Base-by-base conservation (phyloP, 1,140 invertebrate species). In the Muscidifurax raptorellus region DNA sequence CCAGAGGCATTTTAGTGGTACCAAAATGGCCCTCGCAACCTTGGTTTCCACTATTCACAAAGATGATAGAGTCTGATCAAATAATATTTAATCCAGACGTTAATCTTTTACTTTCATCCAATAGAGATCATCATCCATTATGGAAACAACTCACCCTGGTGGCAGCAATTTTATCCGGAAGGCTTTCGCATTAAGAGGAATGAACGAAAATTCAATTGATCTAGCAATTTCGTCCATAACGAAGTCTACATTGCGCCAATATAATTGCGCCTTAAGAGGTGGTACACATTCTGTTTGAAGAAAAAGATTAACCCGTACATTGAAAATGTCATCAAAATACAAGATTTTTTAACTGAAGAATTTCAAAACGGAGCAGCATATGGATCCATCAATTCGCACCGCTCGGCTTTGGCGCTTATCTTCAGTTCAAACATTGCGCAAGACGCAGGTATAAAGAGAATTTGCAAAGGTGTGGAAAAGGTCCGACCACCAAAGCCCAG, bases 1-100 rank as follows among this genome's bases (percentile, higher is more conserved):
- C 88, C 0, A 27, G 28, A 12, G 89, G 86, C 3, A 86, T 90
- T 85, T n/a, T 88, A 6, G 82, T 86, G 30, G 84, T 87, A 25
- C 86, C 87, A 22, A 44, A 69, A 27, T 89, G 88, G 88, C 59
- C 85, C 25, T 64, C 87, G 32, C 86, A 89, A 74, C 84, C 78
- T 6, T 91, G 89, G 89, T 91, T 83, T 67, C 90, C 90, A 6
- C 18, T 88, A 4, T 83, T 87, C 47, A 81, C 72, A 32, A 69
- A 36, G 5, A 52, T 90, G 76, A 40, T 88, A 22, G 30, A 64
- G 15, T 79, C 80, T 3, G 75, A 87, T 47, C 82, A 86, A 15
- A 47, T 89, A n/a, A 86, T 66, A 52, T 83, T 89, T 0, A 64
- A 86, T 40, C 87, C 89, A 47, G 52, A 86, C 71, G 83, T 80